Base-by-base conservation (phyloP, 2,888 invertebrate species). In the Pharmacophagus antenor region DNA sequence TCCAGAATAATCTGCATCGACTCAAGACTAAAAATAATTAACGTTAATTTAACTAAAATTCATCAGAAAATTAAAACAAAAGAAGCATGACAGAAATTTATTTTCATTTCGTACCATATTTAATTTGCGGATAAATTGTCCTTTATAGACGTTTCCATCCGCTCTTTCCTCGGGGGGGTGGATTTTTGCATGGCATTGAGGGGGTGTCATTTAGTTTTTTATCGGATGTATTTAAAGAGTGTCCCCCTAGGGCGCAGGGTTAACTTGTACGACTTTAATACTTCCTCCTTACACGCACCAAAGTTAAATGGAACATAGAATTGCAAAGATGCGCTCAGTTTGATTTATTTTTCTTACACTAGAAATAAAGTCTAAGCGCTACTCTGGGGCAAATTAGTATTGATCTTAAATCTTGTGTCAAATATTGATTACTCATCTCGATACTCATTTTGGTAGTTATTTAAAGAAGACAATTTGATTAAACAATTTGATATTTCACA, bases 91-190 rank as follows among this genome's bases (percentile, higher is more conserved):
- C 50, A 17, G 25, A 54, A 58, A 69, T 78, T 78, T 79, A 80
- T 84, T 81, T 84, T 82, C 75, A 83, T 84, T 81, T 79, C 68
- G 66, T 68, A 67, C 69, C 70, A 77, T 69, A 90, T 89, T 90
- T 90, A 89, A 90, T 90, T 90, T 88, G 84, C 77, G 83, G 85
- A 89, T 88, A 89, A 88, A 88, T 90, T 89, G 85, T 82, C 84
- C 77, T 87, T 84, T 85, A 88, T 85, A 79, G 84, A 77, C 81
- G 76, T 80, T 81, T 79, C 79, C 77, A 80, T 80, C 80, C 75
- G 75, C 72, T 66, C 73, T 72, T 73, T 74, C 17, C 71, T 71
- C 70, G n/a, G 72, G 74, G 84, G 84, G 80, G 80, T 75, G 71
- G 67, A 72, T 81, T 83, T 80, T 77, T 66, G 65, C 64, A 63